phyloP scores from a whole-genome alignment of 2,888 invertebrate genomes.

The Gandaritis pyraliata region DNA sequence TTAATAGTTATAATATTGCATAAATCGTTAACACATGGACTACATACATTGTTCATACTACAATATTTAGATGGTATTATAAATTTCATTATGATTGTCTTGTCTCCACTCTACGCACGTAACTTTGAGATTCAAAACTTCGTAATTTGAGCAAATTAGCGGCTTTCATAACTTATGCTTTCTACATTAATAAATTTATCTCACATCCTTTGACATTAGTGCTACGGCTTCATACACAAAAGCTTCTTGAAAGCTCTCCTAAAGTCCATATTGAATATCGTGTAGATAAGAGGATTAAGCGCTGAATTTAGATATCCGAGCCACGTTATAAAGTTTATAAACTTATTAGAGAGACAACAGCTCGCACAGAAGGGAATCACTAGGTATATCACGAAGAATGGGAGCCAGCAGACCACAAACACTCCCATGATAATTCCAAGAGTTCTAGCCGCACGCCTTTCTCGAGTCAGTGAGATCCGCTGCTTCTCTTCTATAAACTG shows the following conservation, averaged over 20 bases:
- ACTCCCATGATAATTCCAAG: slow-evolving; percentile 99
- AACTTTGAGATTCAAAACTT: slow-evolving; percentile 55
- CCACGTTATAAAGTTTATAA: slow-evolving; percentile 96
- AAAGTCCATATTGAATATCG: slow-evolving; percentile 97
- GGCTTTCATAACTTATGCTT: slow-evolving; percentile 55
- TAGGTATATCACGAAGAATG: slow-evolving; percentile 98
- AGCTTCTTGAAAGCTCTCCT: slow-evolving; percentile 94
- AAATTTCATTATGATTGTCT: slow-evolving; percentile 34
- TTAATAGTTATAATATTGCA: slow-evolving; percentile 37
- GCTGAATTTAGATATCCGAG: slow-evolving; percentile 96
- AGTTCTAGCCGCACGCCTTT: slow-evolving; percentile 96
- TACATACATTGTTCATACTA: slow-evolving; percentile 34
- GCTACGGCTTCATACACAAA: slow-evolving; percentile 71
- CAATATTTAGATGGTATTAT: slow-evolving; percentile 30
- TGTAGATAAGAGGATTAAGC: slow-evolving; percentile 97
- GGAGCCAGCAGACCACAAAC: slow-evolving; percentile 98
- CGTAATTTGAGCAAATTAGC: slow-evolving; percentile 75
- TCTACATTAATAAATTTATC: slow-evolving; percentile 44
- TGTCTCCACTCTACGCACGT: slow-evolving; percentile 28
- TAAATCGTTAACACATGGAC: slow-evolving; percentile 33
- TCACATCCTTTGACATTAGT: slow-evolving; percentile 63
- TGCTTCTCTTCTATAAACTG: slow-evolving; percentile 96
- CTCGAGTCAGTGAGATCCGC: slow-evolving; percentile 95
- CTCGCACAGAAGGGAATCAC: slow-evolving; percentile 94
- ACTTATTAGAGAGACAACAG: slow-evolving; percentile 91